Conservation (phyloP, 2,888 invertebrate species). For the Pocota personata region DNA sequence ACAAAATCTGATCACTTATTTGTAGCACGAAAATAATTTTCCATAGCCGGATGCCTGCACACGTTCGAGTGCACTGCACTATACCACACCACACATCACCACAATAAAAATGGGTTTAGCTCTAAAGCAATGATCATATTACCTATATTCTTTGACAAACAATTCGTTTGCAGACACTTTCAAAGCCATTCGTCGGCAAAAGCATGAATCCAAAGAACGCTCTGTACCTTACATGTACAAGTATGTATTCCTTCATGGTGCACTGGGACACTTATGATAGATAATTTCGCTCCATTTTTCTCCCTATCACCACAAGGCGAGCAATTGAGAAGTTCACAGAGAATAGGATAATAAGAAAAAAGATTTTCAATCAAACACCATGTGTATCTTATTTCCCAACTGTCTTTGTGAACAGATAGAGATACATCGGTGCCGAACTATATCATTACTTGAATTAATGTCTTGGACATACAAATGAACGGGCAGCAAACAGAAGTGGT, state of each 20-base stretch:
- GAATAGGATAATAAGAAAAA: neutral
- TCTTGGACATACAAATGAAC: slow-evolving; percentile 61
- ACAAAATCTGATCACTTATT: slow-evolving; percentile 18
- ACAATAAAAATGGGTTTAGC: slow-evolving; percentile 36
- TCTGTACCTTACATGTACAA: neutral
- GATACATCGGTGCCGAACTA: slow-evolving; percentile 1
- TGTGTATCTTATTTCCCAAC: slow-evolving; percentile 55
- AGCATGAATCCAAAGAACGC: slow-evolving; percentile 14
- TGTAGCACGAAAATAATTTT: slow-evolving; percentile 38
- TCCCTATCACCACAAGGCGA: neutral
- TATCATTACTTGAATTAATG: slow-evolving; percentile 54
- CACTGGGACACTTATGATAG: neutral
- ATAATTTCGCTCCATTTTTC: slow-evolving; percentile 15
- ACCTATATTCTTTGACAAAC: slow-evolving; percentile 32
- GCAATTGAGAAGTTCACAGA: slow-evolving; percentile 1
- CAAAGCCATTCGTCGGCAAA: slow-evolving; percentile 14
- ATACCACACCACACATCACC: slow-evolving; percentile 1
- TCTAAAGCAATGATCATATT: slow-evolving; percentile 33
- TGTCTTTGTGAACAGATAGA: slow-evolving; percentile 19
- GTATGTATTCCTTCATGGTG: slow-evolving; percentile 2
- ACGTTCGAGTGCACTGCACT: slow-evolving; percentile 26
- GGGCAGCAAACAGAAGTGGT: slow-evolving; percentile 68
- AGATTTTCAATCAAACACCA: slow-evolving; percentile 32
- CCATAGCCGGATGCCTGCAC: slow-evolving; percentile 33
- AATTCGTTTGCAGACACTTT: slow-evolving; percentile 50